Conservation (phyloP, 1,140 invertebrate genomes). For the Parasteatoda tepidariorum region DNA sequence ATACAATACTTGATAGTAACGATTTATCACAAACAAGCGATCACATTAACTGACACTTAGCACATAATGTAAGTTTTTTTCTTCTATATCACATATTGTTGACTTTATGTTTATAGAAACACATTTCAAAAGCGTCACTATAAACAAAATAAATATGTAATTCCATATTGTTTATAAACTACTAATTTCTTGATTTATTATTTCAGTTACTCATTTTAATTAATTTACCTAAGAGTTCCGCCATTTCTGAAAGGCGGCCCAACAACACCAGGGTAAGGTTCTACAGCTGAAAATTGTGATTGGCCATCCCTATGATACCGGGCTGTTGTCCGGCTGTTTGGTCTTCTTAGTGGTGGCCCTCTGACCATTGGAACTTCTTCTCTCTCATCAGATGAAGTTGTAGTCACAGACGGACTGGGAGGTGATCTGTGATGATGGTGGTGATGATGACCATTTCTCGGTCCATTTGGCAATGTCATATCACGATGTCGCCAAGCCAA, state of each 20-base stretch:
- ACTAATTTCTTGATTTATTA: too few relatives aligned
- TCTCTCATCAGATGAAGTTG: slow-evolving; percentile 61
- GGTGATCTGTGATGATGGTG: slow-evolving; percentile 20
- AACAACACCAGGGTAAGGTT: not conserved
- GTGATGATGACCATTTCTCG: slow-evolving; percentile 4
- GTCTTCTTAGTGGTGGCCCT: slow-evolving; percentile 13
- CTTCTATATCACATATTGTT: too few relatives aligned
- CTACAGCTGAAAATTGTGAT: slow-evolving; percentile 36
- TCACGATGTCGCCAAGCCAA: slow-evolving; percentile 61
- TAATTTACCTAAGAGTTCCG: slow-evolving; percentile 39
- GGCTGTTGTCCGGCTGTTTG: slow-evolving; percentile 26
- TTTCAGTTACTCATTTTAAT: too few relatives aligned
- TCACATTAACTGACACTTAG: too few relatives aligned
- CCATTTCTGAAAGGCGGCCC: slow-evolving; percentile 18
- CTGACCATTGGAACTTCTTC: slow-evolving; percentile 63
- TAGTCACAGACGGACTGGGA: slow-evolving; percentile 11
- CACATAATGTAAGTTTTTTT: too few relatives aligned
- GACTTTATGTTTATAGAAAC: too few relatives aligned
- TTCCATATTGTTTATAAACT: too few relatives aligned
- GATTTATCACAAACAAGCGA: too few relatives aligned
- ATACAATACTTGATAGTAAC: too few relatives aligned
- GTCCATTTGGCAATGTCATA: slow-evolving; percentile 36
- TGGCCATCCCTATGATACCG: slow-evolving; percentile 19
- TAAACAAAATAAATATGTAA: too few relatives aligned
- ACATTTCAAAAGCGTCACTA: too few relatives aligned